Conservation (phyloP, 2,113 vertebrate genomes). For the Propithecus coquereli region DNA sequence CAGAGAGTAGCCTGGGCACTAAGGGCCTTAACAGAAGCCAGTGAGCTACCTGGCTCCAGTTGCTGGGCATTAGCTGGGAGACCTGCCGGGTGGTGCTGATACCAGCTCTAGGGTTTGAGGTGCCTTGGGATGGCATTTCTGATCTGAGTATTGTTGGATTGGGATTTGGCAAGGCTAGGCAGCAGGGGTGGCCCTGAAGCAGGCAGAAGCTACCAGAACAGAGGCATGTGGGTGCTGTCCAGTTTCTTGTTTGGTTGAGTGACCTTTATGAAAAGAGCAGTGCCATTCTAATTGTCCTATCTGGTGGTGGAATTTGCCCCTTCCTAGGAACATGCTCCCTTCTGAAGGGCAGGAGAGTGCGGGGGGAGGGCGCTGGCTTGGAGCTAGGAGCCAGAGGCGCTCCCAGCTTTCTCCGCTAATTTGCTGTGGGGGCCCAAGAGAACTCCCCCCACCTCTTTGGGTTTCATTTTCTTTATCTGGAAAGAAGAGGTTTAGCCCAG, state of each 20-base stretch:
- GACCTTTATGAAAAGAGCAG: neutral
- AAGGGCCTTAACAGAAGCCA: neutral
- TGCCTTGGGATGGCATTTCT: neutral
- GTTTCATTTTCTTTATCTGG: slow-evolving; percentile 1
- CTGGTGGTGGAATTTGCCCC: neutral
- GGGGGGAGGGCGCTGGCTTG: neutral
- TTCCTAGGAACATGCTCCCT: neutral
- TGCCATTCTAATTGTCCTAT: neutral
- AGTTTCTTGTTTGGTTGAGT: neutral
- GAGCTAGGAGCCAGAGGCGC: neutral
- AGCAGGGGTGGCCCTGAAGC: neutral
- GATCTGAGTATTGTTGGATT: neutral
- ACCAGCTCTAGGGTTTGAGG: neutral
- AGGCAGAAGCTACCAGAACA: neutral
- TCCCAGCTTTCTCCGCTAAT: neutral
- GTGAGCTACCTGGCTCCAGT: neutral
- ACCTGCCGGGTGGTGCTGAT: neutral
- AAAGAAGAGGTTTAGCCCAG: neutral
- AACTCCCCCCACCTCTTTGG: neutral
- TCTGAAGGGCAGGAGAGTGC: neutral
- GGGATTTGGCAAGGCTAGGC: neutral
- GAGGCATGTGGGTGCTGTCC: neutral
- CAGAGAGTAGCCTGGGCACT: neutral
- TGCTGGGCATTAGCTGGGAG: neutral
- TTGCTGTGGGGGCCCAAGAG: neutral